Conservation (phyloP, 2,888 invertebrate genomes). For the Pristionchus entomophagus region DNA sequence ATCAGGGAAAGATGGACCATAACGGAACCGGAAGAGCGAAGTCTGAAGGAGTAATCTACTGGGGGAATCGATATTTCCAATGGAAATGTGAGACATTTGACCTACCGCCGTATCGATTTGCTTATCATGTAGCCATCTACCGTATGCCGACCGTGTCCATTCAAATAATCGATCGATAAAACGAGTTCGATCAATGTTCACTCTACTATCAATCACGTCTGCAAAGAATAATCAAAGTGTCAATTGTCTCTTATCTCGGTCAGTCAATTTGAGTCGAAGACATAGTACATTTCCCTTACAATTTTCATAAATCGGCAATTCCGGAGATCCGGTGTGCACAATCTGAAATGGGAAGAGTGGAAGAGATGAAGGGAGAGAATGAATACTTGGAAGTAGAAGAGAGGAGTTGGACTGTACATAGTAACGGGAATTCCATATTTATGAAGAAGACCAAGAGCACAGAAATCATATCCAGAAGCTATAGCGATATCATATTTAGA, state of each 20-base stretch:
- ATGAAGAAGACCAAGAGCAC: neutral
- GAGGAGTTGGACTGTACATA: neutral
- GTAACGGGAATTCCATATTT: conserved; percentile 14
- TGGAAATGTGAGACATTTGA: neutral
- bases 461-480: neutral
- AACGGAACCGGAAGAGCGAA: neutral
- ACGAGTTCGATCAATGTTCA: neutral
- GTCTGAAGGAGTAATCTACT: neutral
- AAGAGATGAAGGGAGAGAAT: no score
- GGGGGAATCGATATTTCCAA: neutral
- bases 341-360: neutral
- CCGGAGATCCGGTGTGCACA: neutral
- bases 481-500: neutral
- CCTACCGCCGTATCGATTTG: neutral
- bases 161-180: conserved; percentile 28
- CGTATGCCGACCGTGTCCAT: neutral
- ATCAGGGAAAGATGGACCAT: conserved; percentile 29
- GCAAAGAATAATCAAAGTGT: neutral
- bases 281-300: neutral
- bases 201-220: conserved; percentile 8
- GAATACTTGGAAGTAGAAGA: conserved; percentile 21
- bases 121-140: conserved; percentile 12
- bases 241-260: neutral
- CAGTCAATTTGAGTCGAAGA: neutral
- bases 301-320: conserved; percentile 24